Evolutionary conservation across 2,888 invertebrate genomes (phyloP).

Genomic region (Adineta ricciae): DNA sequence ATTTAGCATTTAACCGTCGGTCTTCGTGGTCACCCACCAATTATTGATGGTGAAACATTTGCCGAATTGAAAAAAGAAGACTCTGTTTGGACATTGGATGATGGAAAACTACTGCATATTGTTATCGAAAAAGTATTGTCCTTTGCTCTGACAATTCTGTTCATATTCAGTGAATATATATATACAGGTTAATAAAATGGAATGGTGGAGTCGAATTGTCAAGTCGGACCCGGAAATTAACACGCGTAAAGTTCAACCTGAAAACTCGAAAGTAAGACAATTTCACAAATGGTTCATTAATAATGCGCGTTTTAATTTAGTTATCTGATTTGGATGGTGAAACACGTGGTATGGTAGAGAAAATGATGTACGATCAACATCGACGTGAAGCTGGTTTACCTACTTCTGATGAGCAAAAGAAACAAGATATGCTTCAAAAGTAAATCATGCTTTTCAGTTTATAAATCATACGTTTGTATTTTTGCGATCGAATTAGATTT

Average conservation of each 20-base stretch:
- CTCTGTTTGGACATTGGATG: conserved; percentile 82
- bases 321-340: conserved; percentile 88
- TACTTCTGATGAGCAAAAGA: conserved; percentile 92
- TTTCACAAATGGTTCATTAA: too few species aligned
- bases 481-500: conserved; percentile 53
- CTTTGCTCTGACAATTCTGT: too few species aligned
- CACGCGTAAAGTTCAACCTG: conserved; percentile 92
- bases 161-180: conserved; percentile 54
- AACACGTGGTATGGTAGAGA: conserved; percentile 89
- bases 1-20: conserved; percentile 56
- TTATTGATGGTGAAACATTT: conserved; percentile 79
- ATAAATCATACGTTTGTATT: too few species aligned
- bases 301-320: too few species aligned
- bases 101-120: conserved; percentile 70
- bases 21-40: conserved; percentile 71
- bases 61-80: conserved; percentile 85
- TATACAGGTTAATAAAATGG: conserved; percentile 73
- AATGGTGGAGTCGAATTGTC: conserved; percentile 89
- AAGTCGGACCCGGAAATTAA: conserved; percentile 89
- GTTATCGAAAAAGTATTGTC: conserved; percentile 71
- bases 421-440: conserved; percentile 84
- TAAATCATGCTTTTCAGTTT: conserved; percentile 52
- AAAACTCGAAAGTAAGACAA: conserved; percentile 71
- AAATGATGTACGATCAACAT: conserved; percentile 99
- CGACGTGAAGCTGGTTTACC: conserved; percentile 89